A percentile compares a stretch with the other conserved stretches of the same genome.
phyloP scores from a whole-genome alignment of 2,797 vertebrate species.

The Smutsia temminckii region DNA sequence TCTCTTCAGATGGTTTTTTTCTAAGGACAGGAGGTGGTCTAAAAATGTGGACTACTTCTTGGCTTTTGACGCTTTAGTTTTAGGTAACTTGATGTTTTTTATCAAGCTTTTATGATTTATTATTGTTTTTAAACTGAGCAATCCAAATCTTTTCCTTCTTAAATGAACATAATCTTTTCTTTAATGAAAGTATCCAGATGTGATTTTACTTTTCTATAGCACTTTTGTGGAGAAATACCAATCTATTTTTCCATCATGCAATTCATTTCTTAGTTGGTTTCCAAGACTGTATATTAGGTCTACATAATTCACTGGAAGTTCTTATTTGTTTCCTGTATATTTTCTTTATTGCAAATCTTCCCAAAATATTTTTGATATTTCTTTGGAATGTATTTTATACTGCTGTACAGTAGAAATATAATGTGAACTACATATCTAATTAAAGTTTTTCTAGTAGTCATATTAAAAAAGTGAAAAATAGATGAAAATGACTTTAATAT shows the following conservation, averaged over 20 bases:
- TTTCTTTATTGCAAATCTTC: conserved; percentile 24
- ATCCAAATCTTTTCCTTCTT: conserved; percentile 2
- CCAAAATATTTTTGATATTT: conserved; percentile 14
- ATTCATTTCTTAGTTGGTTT: conserved; percentile 28
- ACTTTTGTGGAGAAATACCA: background rate
- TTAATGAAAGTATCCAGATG: background rate
- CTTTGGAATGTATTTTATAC: conserved; percentile 18
- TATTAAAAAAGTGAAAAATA: background rate
- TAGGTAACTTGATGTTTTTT: conserved; percentile 1
- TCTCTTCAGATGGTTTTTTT: background rate
- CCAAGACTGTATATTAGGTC: background rate
- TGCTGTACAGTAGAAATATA: background rate
- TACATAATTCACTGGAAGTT: background rate
- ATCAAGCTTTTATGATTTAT: conserved; percentile 11
- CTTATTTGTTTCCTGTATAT: conserved; percentile 9
- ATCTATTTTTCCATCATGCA: background rate
- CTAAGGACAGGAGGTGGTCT: background rate
- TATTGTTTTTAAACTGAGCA: conserved; percentile 28
- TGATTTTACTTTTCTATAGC: conserved; percentile 19
- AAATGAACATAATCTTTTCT: background rate
- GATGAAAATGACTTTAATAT: conserved; percentile 23
- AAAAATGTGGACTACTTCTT: background rate
- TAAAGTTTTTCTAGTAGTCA: background rate
- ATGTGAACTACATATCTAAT: background rate
- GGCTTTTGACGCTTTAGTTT: background rate